Percentiles rank a stretch among this genome's conserved stretches.
Evolutionary conservation across 2,113 vertebrate species (phyloP).

Genomic region (Chroicocephalus ridibundus): DNA sequence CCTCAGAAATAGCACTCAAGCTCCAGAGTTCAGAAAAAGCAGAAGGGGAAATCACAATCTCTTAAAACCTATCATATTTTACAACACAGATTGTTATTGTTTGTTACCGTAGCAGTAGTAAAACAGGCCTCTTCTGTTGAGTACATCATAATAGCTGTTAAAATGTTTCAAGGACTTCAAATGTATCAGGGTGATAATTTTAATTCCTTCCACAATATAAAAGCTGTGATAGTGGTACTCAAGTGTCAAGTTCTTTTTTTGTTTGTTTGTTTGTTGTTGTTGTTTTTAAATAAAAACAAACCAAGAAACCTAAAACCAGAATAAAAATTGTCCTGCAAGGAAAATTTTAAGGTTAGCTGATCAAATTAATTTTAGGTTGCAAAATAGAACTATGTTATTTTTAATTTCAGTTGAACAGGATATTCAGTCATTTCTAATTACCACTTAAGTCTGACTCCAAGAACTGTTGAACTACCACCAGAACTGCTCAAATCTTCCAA

Average conservation of each 20-base stretch:
- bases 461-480: neutral
- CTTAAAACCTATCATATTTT: neutral
- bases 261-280: too few species aligned
- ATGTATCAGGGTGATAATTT: neutral
- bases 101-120: neutral
- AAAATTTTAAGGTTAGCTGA: neutral
- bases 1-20: neutral
- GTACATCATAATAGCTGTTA: neutral
- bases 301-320: neutral
- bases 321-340: neutral
- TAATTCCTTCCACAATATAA: neutral
- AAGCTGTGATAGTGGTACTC: neutral
- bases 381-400: neutral
- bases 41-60: neutral
- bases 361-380: neutral
- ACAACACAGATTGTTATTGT: neutral
- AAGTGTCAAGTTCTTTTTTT: neutral
- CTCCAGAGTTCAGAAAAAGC: neutral
- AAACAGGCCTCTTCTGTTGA: neutral
- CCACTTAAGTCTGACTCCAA: neutral
- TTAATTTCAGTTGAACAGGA: neutral
- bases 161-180: neutral
- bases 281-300: too few species aligned
- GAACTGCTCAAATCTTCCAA: neutral
- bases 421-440: neutral